Conservation (phyloP, 37 sponge, comb jelly and placozoan species). For the Agelas oroides region DNA sequence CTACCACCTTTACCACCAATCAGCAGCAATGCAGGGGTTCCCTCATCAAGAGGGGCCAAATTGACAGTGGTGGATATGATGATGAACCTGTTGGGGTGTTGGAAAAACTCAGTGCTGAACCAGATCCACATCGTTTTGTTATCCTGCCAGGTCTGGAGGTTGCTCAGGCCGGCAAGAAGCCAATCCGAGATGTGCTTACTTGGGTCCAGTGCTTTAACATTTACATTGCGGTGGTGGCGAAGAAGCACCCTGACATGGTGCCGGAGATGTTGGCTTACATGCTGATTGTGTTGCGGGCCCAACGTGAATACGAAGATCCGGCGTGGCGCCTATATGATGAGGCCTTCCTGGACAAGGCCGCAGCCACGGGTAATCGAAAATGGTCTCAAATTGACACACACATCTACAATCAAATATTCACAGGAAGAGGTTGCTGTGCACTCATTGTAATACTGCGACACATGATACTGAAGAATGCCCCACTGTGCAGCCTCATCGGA, state of each 20-base stretch:
- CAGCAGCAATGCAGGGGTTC: too few relatives aligned
- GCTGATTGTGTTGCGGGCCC: neutral
- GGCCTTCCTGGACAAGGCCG: conserved; percentile 11
- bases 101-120: neutral
- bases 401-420: neutral
- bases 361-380: neutral
- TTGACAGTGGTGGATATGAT: too few relatives aligned
- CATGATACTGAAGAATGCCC: too few relatives aligned
- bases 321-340: conserved; percentile 18
- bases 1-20: too few relatives aligned
- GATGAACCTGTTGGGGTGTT: neutral
- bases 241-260: neutral
- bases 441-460: too few relatives aligned
- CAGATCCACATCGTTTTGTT: neutral
- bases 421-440: too few relatives aligned
- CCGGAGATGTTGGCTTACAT: neutral
- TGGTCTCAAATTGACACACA: neutral
- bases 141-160: conserved; percentile 7
- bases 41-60: too few relatives aligned
- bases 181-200: neutral
- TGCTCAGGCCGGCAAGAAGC: neutral
- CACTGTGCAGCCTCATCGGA: too few relatives aligned
- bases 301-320: neutral
- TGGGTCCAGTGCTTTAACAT: neutral
- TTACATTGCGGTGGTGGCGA: neutral